Conservation (phyloP, 2,888 invertebrate species). For the Neocrepidodera transversa region DNA sequence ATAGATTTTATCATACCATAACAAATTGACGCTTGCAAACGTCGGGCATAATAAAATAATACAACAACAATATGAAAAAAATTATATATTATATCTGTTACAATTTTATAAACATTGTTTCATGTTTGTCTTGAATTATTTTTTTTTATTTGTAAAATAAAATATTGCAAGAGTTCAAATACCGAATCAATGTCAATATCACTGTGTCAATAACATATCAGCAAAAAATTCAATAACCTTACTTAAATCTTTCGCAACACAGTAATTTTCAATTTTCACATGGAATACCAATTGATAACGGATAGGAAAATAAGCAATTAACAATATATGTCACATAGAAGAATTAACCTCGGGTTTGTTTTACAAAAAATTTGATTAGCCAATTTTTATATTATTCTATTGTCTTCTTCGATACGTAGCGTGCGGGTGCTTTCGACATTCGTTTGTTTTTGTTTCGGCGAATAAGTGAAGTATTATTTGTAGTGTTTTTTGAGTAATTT, state of each 20-base stretch:
- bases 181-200: conserved; percentile 39
- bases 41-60: no score
- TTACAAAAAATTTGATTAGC: conserved; percentile 11
- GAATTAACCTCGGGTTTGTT: conserved; percentile 13
- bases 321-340: conserved; percentile 23
- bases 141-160: no score
- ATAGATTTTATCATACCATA: no score
- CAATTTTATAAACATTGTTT: no score
- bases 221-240: conserved; percentile 19
- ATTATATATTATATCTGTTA: no score
- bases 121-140: no score
- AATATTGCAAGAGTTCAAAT: no score
- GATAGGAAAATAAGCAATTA: conserved; percentile 8
- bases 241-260: not conserved
- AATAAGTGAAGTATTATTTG: not conserved
- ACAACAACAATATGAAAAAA: no score
- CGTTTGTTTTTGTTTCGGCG: not conserved
- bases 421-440: conserved; percentile 8
- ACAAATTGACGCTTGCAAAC: no score
- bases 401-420: not conserved
- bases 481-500: not conserved
- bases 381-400: conserved; percentile 6
- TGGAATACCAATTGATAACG: conserved; percentile 16
- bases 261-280: conserved; percentile 5
- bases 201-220: conserved; percentile 33